Percentiles rank a stretch among this genome's conserved stretches.
Conservation (phyloP, 2,113 vertebrate genomes). For the Dipodomys stephensi region DNA sequence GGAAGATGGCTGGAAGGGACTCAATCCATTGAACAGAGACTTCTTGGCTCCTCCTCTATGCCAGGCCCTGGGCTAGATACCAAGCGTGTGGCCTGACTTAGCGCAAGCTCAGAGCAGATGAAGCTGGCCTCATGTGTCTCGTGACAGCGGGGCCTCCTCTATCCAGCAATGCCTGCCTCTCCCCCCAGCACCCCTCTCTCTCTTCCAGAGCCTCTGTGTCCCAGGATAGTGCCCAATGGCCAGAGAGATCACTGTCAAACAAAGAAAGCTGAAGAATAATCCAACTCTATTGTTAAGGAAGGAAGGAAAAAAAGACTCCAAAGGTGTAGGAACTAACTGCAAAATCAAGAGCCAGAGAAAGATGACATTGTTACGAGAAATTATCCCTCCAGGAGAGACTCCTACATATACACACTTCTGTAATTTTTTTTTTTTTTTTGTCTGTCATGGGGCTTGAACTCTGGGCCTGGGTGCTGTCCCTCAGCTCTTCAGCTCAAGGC, state of each 20-base stretch:
- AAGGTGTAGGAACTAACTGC: background rate
- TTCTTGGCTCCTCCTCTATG: background rate
- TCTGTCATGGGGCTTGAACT: too few relatives aligned
- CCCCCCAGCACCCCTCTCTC: background rate
- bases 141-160: background rate
- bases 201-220: background rate
- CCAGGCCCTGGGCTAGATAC: background rate
- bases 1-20: background rate
- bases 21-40: background rate
- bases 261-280: constrained; percentile 21
- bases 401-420: background rate
- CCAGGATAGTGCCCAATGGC: too few relatives aligned
- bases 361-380: background rate
- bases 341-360: background rate
- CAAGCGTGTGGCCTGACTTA: background rate
- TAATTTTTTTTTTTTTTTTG: background rate
- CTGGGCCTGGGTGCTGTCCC: too few relatives aligned
- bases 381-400: background rate
- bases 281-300: background rate
- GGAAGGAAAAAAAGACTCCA: background rate
- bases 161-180: accelerated
- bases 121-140: background rate
- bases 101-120: too few relatives aligned
- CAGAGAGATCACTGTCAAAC: background rate
- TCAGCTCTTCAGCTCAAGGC: too few relatives aligned